Evolutionary conservation across 2,113 vertebrate species (phyloP), one percentile per base, ranked within the genome.

Genomic region (Lota lota): DNA sequence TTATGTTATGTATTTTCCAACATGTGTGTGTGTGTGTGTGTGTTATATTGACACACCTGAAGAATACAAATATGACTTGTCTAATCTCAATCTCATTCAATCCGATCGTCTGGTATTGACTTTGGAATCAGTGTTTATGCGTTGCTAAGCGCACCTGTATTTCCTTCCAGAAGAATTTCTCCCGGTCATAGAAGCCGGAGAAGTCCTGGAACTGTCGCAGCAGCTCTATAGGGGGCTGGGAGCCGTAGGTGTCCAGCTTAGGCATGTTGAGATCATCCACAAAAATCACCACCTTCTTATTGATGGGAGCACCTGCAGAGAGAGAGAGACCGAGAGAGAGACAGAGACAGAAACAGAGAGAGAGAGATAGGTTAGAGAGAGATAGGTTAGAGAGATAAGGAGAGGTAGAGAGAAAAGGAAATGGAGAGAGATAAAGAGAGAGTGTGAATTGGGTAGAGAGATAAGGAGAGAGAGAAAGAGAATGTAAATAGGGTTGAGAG

Each of bases 221-320:
- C 1, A 95, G 85, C 75, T 95, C 94, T 66, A 94, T 94, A 0
- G 94, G 93, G 16, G 93, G 94, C 71, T 96, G 93, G 59, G 94
- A 96, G 62, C 94, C 94, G 33, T 94, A 95, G 66, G 67, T 87
- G 87, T 93, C 93, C 74, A 95, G 82, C 71, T 93, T 93, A 10
- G 94, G 94, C 93, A 95, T 95, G 68, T 95, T 96, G 73, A 95
- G 84, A 68, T 95, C 94, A 56, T 95, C 93, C 57, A 95, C 94
- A 85, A 95, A 95, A 71, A 95, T 90, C 68, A 95, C 87, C 19
- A 95, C 73, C 74, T 79, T 91, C 77, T 93, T 96, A 72, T 92
- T 93, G 66, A 74, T 85, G 56, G 93, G 93, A 61, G 93, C 92
- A 71, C 94, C 94, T 95, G 50, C 12, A 40, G 53, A n/a, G 51